Evolutionary conservation across 1,140 invertebrate species (phyloP).

Genomic region (Lamellibrachia luymesi): DNA sequence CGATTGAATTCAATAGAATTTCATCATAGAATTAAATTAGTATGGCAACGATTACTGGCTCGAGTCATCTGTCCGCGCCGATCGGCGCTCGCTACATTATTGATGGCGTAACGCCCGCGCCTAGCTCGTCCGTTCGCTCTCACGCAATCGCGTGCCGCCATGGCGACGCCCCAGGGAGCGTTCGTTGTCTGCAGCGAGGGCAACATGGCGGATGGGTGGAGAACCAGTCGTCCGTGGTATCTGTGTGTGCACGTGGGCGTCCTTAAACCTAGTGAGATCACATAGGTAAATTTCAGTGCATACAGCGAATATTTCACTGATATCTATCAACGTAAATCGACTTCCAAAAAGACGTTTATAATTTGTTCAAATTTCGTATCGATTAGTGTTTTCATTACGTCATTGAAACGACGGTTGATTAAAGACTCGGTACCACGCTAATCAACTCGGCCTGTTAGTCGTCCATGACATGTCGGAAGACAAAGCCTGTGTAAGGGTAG

Average conservation of each 20-base stretch:
- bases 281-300: background rate
- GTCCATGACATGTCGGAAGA: too few species aligned
- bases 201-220: background rate
- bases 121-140: background rate
- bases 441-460: background rate
- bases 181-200: background rate
- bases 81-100: background rate
- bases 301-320: too few species aligned
- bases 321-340: too few species aligned
- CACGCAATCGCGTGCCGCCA: background rate
- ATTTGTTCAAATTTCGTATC: background rate
- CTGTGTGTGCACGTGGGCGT: background rate
- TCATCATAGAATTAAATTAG: constrained; percentile 6
- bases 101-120: background rate
- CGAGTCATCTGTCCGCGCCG: background rate
- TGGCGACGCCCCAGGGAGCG: background rate
- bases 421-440: background rate
- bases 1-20: constrained; percentile 1
- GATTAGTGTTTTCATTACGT: background rate
- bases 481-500: too few species aligned
- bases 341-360: too few species aligned
- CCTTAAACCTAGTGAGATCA: background rate
- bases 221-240: background rate
- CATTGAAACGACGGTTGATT: background rate
- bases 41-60: constrained; percentile 4